Percentiles rank a stretch among this genome's conserved stretches.
Evolutionary conservation across 2,113 vertebrate genomes (phyloP).

Genomic region (Procavia capensis): DNA sequence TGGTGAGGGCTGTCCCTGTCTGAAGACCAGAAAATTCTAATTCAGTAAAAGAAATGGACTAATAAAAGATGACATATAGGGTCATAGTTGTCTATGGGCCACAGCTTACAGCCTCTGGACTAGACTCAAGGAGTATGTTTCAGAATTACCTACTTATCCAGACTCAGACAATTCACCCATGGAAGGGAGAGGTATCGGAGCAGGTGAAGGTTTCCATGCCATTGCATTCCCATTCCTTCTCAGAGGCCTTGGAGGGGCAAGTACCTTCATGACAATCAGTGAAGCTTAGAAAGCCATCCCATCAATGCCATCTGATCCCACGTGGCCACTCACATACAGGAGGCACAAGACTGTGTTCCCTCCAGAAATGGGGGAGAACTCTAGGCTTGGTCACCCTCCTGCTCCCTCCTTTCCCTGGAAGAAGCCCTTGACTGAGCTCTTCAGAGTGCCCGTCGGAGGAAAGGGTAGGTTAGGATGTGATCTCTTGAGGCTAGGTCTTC

Average conservation of each 20-base stretch:
- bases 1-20: background rate
- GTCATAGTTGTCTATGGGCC: background rate
- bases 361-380: background rate
- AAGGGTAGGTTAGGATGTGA: background rate
- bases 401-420: too few species aligned
- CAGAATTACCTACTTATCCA: background rate
- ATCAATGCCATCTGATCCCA: background rate
- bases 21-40: background rate
- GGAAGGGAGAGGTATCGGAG: background rate
- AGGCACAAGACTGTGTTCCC: background rate
- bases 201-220: background rate
- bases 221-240: background rate
- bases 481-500: background rate
- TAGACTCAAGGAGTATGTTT: background rate
- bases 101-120: background rate
- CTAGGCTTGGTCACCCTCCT: background rate
- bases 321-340: background rate
- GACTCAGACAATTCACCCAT: rapidly evolving
- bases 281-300: background rate
- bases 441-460: background rate
- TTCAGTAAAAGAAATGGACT: background rate
- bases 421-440: background rate
- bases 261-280: background rate
- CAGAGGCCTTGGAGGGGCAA: background rate
- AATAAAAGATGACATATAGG: background rate